phyloP scores from a whole-genome alignment of 2,888 invertebrate species.

The Griposia aprilina region DNA sequence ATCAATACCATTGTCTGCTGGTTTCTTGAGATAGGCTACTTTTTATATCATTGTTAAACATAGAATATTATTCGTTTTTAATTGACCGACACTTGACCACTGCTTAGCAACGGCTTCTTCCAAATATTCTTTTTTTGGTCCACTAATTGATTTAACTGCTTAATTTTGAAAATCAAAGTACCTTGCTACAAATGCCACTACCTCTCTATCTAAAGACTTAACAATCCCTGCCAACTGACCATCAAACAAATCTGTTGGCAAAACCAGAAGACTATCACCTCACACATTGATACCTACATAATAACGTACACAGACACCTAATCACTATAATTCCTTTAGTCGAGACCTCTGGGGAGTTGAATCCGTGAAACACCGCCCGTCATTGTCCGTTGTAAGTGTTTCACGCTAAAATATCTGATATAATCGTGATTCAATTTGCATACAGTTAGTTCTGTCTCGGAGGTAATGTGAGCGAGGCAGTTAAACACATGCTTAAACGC shows the following conservation, averaged over 20 bases:
- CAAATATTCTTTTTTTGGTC: neutral
- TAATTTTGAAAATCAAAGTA: neutral
- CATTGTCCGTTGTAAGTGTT: constrained; percentile 61
- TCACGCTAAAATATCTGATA: constrained; percentile 58
- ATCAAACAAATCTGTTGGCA: constrained; percentile 4
- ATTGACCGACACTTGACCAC: fast-evolving
- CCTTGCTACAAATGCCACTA: neutral
- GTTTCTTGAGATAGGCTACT: neutral
- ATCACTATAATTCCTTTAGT: constrained; percentile 58
- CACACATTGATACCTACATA: neutral
- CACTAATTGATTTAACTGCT: neutral
- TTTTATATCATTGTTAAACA: neutral
- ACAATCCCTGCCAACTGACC: neutral
- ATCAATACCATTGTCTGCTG: neutral
- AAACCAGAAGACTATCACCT: constrained; percentile 30
- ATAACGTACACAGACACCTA: constrained; percentile 37
- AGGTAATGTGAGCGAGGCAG: constrained; percentile 57
- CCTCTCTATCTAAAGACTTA: neutral
- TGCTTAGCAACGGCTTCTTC: neutral
- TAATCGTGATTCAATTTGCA: constrained; percentile 69
- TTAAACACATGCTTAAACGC: constrained; percentile 50
- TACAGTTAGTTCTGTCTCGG: constrained; percentile 62
- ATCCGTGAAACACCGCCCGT: constrained; percentile 65
- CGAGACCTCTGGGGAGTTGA: constrained; percentile 45
- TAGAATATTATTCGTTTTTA: neutral